Conservation (phyloP, 1,140 invertebrate species). For the Lysiphlebus fabarum region DNA sequence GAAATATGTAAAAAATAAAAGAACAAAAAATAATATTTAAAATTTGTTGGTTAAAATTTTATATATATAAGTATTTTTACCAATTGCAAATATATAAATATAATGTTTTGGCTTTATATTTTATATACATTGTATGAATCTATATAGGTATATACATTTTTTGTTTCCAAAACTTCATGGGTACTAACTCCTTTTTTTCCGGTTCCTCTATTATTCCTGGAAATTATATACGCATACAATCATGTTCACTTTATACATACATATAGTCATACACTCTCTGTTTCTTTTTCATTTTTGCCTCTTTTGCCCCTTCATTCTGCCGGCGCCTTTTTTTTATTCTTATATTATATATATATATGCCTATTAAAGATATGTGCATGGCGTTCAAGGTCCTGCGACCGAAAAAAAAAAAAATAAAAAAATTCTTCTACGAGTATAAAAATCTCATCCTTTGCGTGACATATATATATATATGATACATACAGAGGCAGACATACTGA, state of each 20-base stretch:
- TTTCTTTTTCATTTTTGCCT: not conserved
- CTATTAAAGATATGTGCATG: constrained; percentile 5
- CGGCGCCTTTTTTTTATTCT: constrained; percentile 1
- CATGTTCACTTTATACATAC: not conserved
- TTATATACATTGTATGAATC: no score
- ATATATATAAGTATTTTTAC: no score
- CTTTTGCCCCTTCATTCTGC: constrained; percentile 4
- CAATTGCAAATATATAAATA: not conserved
- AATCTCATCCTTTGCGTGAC: no score
- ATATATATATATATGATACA: no score
- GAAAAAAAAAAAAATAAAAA: not conserved
- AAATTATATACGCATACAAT: constrained; percentile 18
- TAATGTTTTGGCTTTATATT: no score
- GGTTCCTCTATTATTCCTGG: constrained; percentile 22
- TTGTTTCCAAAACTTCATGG: constrained; percentile 14
- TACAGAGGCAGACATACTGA: no score
- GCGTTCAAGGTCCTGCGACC: constrained; percentile 18
- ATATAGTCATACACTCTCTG: not conserved
- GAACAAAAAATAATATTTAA: no score
- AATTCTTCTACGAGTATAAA: constrained; percentile 15
- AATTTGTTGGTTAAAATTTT: no score
- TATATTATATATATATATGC: constrained; percentile 4
- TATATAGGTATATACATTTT: not conserved
- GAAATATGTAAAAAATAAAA: no score
- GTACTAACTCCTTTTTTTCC: constrained; percentile 2